Base-by-base conservation (phyloP, 2,888 invertebrate genomes). In the Drosophila prostipennis region DNA sequence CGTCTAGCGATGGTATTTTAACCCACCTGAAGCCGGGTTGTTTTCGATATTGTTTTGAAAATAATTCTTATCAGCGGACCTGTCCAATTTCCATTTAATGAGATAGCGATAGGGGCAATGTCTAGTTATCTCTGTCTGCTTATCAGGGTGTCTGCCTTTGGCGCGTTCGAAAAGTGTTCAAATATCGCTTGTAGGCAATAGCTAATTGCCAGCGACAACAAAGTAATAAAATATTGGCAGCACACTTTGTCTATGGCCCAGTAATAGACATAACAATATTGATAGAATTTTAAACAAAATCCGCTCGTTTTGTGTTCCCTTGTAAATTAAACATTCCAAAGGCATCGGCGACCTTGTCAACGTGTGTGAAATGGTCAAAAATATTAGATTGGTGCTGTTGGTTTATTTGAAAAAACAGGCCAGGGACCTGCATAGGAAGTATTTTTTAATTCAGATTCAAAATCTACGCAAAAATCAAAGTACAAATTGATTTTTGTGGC, bases 261-360 rank as follows among this genome's bases (percentile, higher is more conserved):
- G 10, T 19, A 53, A 56, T 56, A 52, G 45, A 39, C 51, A 58
- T 10, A 16, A 53, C 53, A 37, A 14, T 53, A 70, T 55, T 36
- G 36, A 40, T 72, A 49, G 54, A 71, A 55, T 55, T 57, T 19
- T 16, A 43, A 68, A 54, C 53, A 37, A 54, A 40, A 34, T n/a
- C 16, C 23, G 6, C 32, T n/a, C 11, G 8, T 11, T 42, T 19
- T 49, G 16, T 13, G 45, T 34, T 65, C 29, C 43, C 34, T 58
- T 37, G 45, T 6, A 4, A 46, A 72, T 72, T 51, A 67, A 11
- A 45, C 42, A 74, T 73, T 74, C 74, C 49, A 42, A 8, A 14
- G 13, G 69, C 74, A 74, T 68, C 37, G 34, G 29, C 51, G 54
- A 69, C 73, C 73, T 73, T 73, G 68, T 52, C 64, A 48, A 32